Conservation (phyloP, 1,140 invertebrate genomes). For the Pygmarrhopalites habei region DNA sequence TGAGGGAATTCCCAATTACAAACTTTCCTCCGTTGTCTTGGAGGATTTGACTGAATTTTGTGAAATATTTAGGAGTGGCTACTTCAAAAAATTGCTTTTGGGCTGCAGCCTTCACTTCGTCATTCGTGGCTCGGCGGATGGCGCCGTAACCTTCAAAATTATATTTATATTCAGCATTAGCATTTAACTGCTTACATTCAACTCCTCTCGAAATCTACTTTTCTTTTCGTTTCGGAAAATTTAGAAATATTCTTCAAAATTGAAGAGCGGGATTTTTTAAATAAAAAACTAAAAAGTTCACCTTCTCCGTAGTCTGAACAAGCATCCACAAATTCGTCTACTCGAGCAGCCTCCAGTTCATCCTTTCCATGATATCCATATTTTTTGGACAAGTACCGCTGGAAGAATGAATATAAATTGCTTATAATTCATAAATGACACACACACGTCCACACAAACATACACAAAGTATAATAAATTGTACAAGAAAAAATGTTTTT, state of each 20-base stretch:
- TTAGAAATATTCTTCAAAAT: too few species aligned
- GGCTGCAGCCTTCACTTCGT: neutral
- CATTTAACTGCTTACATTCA: too few species aligned
- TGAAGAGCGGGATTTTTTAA: too few species aligned
- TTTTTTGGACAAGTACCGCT: slow-evolving; percentile 46
- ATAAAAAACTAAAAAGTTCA: slow-evolving; percentile 27
- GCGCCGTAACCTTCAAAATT: too few species aligned
- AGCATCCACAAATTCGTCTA: slow-evolving; percentile 58
- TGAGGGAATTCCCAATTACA: slow-evolving; percentile 50
- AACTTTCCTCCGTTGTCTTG: slow-evolving; percentile 50
- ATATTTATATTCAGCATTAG: too few species aligned
- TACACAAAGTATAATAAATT: too few species aligned
- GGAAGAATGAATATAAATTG: too few species aligned
- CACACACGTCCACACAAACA: too few species aligned
- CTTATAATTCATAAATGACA: too few species aligned
- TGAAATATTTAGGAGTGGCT: slow-evolving; percentile 44
- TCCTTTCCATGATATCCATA: slow-evolving; percentile 50
- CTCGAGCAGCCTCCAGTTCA: slow-evolving; percentile 52
- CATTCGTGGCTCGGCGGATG: neutral
- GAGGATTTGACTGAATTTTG: slow-evolving; percentile 51
- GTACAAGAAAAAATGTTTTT: too few species aligned
- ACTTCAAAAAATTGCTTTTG: slow-evolving; percentile 5
- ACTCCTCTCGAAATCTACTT: too few species aligned
- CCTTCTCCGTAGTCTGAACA: slow-evolving; percentile 50
- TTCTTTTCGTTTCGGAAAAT: too few species aligned